A percentile compares a stretch with the other conserved stretches of the same genome.
Conservation (phyloP, 2,797 vertebrate genomes). For the Melanotaenia nigrans region DNA sequence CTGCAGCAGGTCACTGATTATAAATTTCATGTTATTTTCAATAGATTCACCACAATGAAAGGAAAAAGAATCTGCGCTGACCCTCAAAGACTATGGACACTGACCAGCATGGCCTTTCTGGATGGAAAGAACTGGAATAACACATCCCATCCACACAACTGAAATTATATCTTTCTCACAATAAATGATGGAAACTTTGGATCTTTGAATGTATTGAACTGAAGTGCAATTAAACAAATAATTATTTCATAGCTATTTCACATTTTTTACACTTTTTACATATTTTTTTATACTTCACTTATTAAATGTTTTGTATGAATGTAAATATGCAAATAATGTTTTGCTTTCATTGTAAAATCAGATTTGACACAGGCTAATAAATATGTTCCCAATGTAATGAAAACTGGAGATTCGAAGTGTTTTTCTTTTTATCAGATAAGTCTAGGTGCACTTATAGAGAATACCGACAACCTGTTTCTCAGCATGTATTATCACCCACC, state of each 20-base stretch:
- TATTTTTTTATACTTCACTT: not conserved
- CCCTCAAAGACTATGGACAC: constrained; percentile 45
- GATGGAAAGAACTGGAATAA: constrained; percentile 41
- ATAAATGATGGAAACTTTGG: not conserved
- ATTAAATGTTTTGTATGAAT: constrained; percentile 10
- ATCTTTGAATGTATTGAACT: not conserved
- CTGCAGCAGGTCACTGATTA: not conserved
- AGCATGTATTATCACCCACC: not conserved
- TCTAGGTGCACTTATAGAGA: rapidly evolving
- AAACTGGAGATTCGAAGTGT: not conserved
- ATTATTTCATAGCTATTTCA: not conserved
- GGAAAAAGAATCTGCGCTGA: constrained; percentile 62
- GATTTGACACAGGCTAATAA: constrained; percentile 18
- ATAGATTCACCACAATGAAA: constrained; percentile 65
- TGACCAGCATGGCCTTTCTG: constrained; percentile 57
- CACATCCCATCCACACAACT: not conserved
- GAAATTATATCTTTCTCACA: not conserved
- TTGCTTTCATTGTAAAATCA: too few relatives aligned
- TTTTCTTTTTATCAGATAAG: not conserved
- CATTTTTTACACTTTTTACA: too few relatives aligned
- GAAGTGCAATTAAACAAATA: not conserved
- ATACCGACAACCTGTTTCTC: not conserved
- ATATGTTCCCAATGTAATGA: not conserved
- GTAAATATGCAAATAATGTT: constrained; percentile 22
- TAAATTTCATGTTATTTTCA: constrained; percentile 27